Evolutionary conservation across 1,140 invertebrate species (phyloP), one percentile per base, ranked within the genome.

Genomic region (Centruroides sculpturatus): DNA sequence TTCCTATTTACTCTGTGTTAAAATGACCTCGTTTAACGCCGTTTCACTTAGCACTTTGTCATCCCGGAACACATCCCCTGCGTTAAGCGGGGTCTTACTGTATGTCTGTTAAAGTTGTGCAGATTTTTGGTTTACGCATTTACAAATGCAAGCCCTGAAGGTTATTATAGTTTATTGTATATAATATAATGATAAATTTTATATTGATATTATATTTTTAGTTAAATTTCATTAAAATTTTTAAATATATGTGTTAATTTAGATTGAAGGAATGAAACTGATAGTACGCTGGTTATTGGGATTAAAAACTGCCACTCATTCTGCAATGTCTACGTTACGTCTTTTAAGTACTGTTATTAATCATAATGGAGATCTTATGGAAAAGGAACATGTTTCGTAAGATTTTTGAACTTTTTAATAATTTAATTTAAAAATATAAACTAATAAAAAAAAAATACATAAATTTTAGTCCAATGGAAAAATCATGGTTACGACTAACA

Each of bases 211-310:
- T 23, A 23, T 23, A 23, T 23, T 23, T 23, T 23, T 23, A 23
- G 23, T 23, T 23, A 34, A 10, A 34, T 34, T 35, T 23, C 3
- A 6, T 50, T 58, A 23, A 23, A 23, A 23, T 23, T 23, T 23
- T 23, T 23, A 23, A 23, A 23, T 23, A 2, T 23, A 23, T 23
- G 23, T 23, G 23, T 23, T 52, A 48, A 1, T 57, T n/a, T 53
- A 95, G 78, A 47, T 62, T 48, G 92, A 96, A 75, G 92, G 89
- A 0, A 80, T 98, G 64, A 98, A 98, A 73, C 85, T 92, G 61
- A 93, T 98, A 84, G 92, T 92, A 3, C 81, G 94, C 41, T 98
- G 94, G 93, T 76, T 98, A 11, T 74, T 96, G 47, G 94, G 93
- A 1, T 74, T 97, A 6, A 94, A 93, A 75, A 62, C 49, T 36